phyloP scores from a whole-genome alignment of 2,888 invertebrate species.

The Teleogryllus oceanicus region DNA sequence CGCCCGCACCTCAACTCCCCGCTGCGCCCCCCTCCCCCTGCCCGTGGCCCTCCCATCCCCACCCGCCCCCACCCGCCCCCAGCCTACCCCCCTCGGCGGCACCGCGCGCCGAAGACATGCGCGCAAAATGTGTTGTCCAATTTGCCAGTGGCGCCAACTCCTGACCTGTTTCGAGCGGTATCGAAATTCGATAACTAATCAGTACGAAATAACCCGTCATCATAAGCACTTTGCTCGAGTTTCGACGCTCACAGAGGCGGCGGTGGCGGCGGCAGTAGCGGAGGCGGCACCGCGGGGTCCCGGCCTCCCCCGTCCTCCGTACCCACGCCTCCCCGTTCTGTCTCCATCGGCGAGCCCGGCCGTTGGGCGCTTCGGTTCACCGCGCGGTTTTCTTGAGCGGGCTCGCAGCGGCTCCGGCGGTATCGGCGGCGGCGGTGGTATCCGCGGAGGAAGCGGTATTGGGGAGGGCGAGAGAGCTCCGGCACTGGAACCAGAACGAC shows the following conservation, averaged over 20 bases:
- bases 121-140: constrained; percentile 18
- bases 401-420: background rate
- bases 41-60: background rate
- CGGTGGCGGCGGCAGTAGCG: background rate
- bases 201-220: constrained; percentile 18
- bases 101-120: constrained; percentile 7
- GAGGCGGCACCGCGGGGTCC: background rate
- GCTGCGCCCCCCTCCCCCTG: background rate
- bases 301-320: background rate
- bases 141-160: constrained; percentile 18
- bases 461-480: no score
- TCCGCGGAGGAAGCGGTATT: no score
- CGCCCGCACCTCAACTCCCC: background rate
- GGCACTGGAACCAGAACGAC: no score
- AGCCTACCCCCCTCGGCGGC: background rate
- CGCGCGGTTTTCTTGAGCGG: background rate
- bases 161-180: constrained; percentile 18
- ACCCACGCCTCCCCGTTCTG: no score
- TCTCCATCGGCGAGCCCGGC: background rate
- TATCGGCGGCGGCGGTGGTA: no score
- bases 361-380: background rate
- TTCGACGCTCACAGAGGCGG: background rate
- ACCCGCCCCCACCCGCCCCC: background rate
- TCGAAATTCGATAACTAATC: constrained; percentile 18
- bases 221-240: constrained; percentile 10